phyloP scores from a whole-genome alignment of 1,140 invertebrate species.

The Cotesia vestalis region DNA sequence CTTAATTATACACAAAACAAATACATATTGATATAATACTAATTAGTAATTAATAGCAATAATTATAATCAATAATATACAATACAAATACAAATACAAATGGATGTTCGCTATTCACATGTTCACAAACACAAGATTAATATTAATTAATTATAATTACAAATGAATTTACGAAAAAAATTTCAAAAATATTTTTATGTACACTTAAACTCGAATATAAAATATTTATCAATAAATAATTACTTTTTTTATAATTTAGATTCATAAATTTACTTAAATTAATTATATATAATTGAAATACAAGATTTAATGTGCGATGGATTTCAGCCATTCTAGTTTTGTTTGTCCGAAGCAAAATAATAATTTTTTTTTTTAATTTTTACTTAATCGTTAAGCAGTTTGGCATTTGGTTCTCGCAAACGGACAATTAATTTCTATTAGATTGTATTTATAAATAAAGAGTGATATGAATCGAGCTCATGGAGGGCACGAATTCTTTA shows the following conservation, averaged over 20 bases:
- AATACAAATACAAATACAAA: too few relatives aligned
- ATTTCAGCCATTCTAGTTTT: too few relatives aligned
- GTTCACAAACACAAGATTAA: too few relatives aligned
- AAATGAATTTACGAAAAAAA: background rate
- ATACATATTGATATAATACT: slow-evolving; percentile 23
- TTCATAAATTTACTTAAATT: too few relatives aligned
- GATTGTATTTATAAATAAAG: background rate
- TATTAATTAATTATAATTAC: background rate
- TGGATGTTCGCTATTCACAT: too few relatives aligned
- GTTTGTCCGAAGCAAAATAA: background rate
- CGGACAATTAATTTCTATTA: slow-evolving; percentile 11
- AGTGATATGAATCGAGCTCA: slow-evolving; percentile 25
- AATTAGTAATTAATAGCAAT: too few relatives aligned
- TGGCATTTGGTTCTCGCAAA: slow-evolving; percentile 18
- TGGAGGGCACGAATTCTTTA: slow-evolving; percentile 26
- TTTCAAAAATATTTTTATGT: too few relatives aligned
- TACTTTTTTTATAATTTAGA: slow-evolving; percentile 7
- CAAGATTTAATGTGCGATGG: background rate
- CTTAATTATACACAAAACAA: background rate
- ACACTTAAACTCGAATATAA: too few relatives aligned
- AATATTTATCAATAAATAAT: too few relatives aligned
- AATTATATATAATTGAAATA: background rate
- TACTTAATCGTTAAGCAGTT: background rate
- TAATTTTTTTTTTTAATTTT: background rate
- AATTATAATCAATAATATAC: too few relatives aligned